Percentiles rank a stretch among this genome's conserved stretches.
These are phyloP conservation scores for Dolomedes plantarius DNA, from an alignment of 2,888 invertebrate genomes.

Conservation along the genomic window DNA sequence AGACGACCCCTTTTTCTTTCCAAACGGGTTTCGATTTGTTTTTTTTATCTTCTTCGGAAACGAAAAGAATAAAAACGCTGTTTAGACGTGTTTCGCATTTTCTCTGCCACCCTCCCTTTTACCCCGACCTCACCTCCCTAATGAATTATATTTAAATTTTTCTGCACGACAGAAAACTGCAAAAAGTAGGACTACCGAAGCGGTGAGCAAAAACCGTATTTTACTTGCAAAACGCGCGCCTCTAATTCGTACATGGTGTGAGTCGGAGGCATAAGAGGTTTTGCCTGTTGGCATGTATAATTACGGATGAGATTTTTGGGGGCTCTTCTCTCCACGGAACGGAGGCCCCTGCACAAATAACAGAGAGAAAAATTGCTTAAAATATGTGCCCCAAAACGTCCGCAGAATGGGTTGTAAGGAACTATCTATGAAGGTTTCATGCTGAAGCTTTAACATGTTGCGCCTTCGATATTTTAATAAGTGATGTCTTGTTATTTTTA, in stretches of 20 bases:
- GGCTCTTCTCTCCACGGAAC: too few relatives aligned
- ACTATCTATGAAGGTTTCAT: too few relatives aligned
- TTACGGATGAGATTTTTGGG: neutral
- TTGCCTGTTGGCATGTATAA: neutral
- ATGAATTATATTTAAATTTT: slow-evolving; percentile 71
- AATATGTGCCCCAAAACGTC: too few relatives aligned
- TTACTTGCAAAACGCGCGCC: slow-evolving; percentile 65
- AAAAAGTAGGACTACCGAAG: slow-evolving; percentile 12
- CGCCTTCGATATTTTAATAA: too few relatives aligned
- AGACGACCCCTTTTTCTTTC: slow-evolving; percentile 43
- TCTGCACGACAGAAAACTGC: slow-evolving; percentile 28
- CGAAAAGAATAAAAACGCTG: slow-evolving; percentile 17
- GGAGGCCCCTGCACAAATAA: too few relatives aligned
- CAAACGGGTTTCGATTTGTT: slow-evolving; percentile 43
- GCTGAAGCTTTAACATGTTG: too few relatives aligned
- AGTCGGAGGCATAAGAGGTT: slow-evolving; percentile 49
- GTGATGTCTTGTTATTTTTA: too few relatives aligned
- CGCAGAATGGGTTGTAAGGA: too few relatives aligned
- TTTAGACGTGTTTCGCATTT: slow-evolving; percentile 64
- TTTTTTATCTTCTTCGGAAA: slow-evolving; percentile 15
- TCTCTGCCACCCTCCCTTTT: slow-evolving; percentile 6
- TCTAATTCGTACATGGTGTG: slow-evolving; percentile 67
- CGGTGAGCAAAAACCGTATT: slow-evolving; percentile 28
- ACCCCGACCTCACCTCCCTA: slow-evolving; percentile 10
- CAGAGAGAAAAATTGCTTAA: too few relatives aligned